Base-by-base conservation (phyloP, 2,797 vertebrate species). In the Sparidentex hasta region DNA sequence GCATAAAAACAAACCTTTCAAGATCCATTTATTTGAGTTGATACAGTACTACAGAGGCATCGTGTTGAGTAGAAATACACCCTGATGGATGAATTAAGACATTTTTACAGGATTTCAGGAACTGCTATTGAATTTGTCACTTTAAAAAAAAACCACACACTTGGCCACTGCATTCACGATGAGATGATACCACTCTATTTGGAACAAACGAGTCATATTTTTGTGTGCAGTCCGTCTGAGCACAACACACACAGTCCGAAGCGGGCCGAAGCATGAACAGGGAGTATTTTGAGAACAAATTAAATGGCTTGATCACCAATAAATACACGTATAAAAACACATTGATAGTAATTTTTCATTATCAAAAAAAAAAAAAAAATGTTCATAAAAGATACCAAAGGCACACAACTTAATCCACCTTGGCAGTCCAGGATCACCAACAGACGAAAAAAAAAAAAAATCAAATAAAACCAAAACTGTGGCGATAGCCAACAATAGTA, bases 231-330 rank as follows among this genome's bases (percentile, higher is more conserved):
- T 70, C 51, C 2, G 1, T 76, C 68, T 81, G 66, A 85, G 85
- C 72, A 79, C 77, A 80, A 78, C 84, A 77, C 80, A 73, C 80
- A 73, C 72, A 82, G 76, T 86, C 85, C 76, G 74, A 84, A 88
- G 84, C 70, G 81, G 84, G 86, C 84, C 80, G 70, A 87, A 78
- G 82, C 88, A 81, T 91, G 75, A 77, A 82, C 72, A 81, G 65
- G 79, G 80, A 93, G 83, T 83, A 80, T 70, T 93, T 87, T 96
- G 95, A 96, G 90, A 96, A 96, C 94, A 96, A 95, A 95, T 96
- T 93, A 96, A 97, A 98, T 97, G 97, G 97, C 97, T 98, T 98
- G 96, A 96, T 97, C 96, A 97, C 95, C 96, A 99, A 99, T 99
- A 99, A 99, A 99, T 99, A 94, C 95, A 97, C 94, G 90, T 95